These are phyloP conservation scores for Laothoe populi DNA, from an alignment of 2,888 invertebrate species.

Conservation along the genomic window DNA sequence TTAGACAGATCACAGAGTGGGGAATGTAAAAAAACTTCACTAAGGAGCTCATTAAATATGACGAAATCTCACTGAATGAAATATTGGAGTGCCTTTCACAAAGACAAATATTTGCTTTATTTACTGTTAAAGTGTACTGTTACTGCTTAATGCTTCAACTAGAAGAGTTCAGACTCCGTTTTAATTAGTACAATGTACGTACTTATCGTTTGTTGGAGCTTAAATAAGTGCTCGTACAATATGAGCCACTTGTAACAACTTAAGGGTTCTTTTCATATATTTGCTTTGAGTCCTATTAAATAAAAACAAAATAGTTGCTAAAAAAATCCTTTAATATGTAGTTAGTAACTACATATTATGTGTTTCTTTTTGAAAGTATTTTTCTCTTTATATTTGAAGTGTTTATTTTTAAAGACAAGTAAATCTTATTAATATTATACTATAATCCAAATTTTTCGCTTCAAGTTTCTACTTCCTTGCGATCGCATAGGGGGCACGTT, in stretches of 20 bases:
- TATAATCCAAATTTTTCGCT: too few species aligned
- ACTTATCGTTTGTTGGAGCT: constrained; percentile 69
- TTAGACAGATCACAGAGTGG: constrained; percentile 31
- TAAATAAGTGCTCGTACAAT: constrained; percentile 54
- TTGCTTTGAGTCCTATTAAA: constrained; percentile 23
- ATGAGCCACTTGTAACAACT: constrained; percentile 43
- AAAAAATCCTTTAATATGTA: neutral
- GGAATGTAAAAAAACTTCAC: constrained; percentile 39
- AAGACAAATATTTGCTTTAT: constrained; percentile 65
- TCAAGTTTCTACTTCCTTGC: too few species aligned
- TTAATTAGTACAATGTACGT: constrained; percentile 76
- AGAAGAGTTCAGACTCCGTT: constrained; percentile 47
- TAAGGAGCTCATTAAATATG: constrained; percentile 57
- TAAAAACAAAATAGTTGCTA: constrained; percentile 8
- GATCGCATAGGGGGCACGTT: neutral
- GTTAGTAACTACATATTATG: too few species aligned
- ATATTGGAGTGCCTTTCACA: constrained; percentile 50
- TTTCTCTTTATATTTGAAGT: too few species aligned
- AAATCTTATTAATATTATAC: too few species aligned
- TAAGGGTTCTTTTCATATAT: constrained; percentile 34
- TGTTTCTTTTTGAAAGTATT: too few species aligned
- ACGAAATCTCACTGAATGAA: constrained; percentile 50
- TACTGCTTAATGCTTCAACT: constrained; percentile 33
- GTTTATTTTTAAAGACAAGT: too few species aligned
- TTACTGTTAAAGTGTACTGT: constrained; percentile 58